Percentiles rank a stretch among this genome's conserved stretches.
Evolutionary conservation across 2,888 invertebrate genomes (phyloP).

Genomic region (Apotomis capreana): DNA sequence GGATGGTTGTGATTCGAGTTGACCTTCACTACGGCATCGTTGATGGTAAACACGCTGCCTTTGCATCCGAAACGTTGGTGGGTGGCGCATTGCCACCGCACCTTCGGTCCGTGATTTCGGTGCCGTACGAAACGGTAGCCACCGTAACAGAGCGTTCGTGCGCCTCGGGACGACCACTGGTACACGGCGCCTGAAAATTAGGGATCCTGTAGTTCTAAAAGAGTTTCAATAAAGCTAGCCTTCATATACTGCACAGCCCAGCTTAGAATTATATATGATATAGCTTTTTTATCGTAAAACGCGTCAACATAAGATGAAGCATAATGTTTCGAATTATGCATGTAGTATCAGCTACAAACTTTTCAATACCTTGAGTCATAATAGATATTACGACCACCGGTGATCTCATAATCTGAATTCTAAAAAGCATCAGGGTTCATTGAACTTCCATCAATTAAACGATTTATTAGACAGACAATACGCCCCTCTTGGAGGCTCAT

Average conservation of each 20-base stretch:
- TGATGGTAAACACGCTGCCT: constrained; percentile 52
- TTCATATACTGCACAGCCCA: too few relatives aligned
- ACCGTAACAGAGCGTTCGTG: constrained; percentile 47
- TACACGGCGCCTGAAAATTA: constrained; percentile 47
- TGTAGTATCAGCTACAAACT: too few relatives aligned
- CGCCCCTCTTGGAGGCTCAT: constrained; percentile 46
- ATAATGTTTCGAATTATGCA: too few relatives aligned
- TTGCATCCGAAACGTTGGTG: constrained; percentile 54
- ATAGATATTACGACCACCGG: too few relatives aligned
- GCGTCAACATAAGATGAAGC: too few relatives aligned
- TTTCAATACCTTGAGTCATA: too few relatives aligned
- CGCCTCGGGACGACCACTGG: constrained; percentile 49
- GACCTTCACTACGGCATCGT: constrained; percentile 44
- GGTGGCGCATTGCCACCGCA: constrained; percentile 57
- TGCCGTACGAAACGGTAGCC: constrained; percentile 54
- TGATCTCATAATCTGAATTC: neutral
- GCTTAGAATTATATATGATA: too few relatives aligned
- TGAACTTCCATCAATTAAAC: constrained; percentile 44
- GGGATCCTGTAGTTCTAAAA: neutral
- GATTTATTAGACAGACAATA: constrained; percentile 48
- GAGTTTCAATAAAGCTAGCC: too few relatives aligned
- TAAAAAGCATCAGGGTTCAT: constrained; percentile 33
- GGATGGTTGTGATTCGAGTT: constrained; percentile 47
- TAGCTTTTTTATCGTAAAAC: too few relatives aligned
- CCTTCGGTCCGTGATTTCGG: constrained; percentile 50